phyloP scores from a whole-genome alignment of 2,888 invertebrate species.

The Torymus auratus region DNA sequence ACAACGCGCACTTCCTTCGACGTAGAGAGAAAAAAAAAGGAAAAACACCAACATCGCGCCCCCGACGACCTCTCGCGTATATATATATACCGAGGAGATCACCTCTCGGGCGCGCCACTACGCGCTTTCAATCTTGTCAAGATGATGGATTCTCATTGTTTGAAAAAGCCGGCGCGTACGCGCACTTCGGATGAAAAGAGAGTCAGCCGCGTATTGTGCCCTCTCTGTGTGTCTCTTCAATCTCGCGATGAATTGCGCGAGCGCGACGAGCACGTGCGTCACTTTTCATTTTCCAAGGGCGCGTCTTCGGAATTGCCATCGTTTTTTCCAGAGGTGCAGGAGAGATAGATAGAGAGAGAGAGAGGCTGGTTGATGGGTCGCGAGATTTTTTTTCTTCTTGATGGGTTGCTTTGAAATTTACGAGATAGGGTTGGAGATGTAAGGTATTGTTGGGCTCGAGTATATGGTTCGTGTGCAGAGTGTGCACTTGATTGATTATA shows the following conservation, averaged over 20 bases:
- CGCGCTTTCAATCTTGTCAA: constrained; percentile 53
- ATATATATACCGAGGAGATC: background rate
- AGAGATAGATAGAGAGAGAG: too few species aligned
- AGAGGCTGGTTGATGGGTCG: constrained; percentile 4
- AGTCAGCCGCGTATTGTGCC: constrained; percentile 29
- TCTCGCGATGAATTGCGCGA: constrained; percentile 54
- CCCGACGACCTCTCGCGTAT: constrained; percentile 28
- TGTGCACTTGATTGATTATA: too few species aligned
- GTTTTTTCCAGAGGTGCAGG: constrained; percentile 29
- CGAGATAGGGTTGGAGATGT: constrained; percentile 1
- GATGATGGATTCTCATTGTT: constrained; percentile 58
- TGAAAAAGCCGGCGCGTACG: constrained; percentile 25
- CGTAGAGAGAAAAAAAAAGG: background rate
- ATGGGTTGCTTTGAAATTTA: constrained; percentile 13
- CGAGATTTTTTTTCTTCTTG: background rate
- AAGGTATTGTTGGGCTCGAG: background rate
- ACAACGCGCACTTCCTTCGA: background rate
- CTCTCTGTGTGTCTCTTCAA: constrained; percentile 46
- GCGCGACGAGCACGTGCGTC: constrained; percentile 40
- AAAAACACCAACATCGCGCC: constrained; percentile 34
- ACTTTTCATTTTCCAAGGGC: constrained; percentile 52
- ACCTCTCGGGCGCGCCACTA: background rate
- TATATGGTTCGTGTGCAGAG: background rate
- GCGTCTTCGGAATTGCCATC: constrained; percentile 31
- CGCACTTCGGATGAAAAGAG: constrained; percentile 37